Evolutionary conservation across 2,797 vertebrate species (phyloP), one percentile per base, ranked within the genome.

Genomic region (Scarus forsteni): DNA sequence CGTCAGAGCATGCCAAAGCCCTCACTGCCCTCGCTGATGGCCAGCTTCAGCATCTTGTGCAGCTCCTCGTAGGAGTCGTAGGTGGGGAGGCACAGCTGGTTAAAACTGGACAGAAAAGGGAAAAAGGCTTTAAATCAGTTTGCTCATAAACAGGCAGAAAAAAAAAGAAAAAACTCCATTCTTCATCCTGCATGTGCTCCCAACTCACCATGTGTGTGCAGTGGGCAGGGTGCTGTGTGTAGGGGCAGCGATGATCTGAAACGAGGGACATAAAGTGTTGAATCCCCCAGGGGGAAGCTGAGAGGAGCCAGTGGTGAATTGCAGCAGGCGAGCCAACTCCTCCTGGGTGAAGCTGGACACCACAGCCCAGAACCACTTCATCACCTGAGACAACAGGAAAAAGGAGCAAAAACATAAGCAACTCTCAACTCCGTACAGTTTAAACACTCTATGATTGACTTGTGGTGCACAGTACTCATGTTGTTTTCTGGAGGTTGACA

Each of bases 301-400:
- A 64, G 98, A 99, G 64, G 98, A 99, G 63, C 98, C 98, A 0
- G 98, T 99, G 62, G 98, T 99, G 92, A 99, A 99, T 92, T 99
- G 98, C 80, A 99, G 94, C 60, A 99, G 94, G 50, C 98, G 96
- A 46, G 98, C 98, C 86, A 99, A 78, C 88, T 99, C 98, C 79
- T 99, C 98, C 91, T 99, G 98, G 0, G 98, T 99, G 90, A 99
- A 96, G 90, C 98, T 98, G 70, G 97, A 98, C 64, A 99, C 97
- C 74, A 99, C 98, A 0, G 98, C 96, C 98, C 98, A 99, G 93
- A 99, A 99, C 98, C 98, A 99, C 86, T 96, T 96, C 97, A 99
- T 99, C 76, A 99, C 98, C 98, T 99, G 86, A 43, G 43, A 77
- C 43, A 38, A 58, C 7, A 53, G n/a, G 56, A 56, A 40, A 60